phyloP scores from a whole-genome alignment of 2,113 vertebrate genomes.

The Prolemur simus region DNA sequence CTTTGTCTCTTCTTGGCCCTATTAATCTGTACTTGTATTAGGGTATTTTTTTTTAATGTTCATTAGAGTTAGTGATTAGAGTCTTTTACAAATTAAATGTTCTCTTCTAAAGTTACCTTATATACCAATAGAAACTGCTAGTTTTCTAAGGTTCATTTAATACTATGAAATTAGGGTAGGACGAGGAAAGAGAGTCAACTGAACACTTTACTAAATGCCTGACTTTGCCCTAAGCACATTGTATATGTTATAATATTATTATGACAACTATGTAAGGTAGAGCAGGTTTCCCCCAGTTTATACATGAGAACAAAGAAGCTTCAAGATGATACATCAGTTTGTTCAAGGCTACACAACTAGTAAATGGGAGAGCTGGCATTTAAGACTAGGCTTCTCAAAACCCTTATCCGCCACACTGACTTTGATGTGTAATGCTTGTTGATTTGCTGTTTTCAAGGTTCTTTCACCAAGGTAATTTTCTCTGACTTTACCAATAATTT shows the following conservation, averaged over 20 bases:
- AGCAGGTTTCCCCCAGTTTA: not conserved
- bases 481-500: not conserved
- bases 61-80: not conserved
- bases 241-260: not conserved
- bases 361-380: not conserved
- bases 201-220: not conserved
- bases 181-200: slow-evolving; percentile 27
- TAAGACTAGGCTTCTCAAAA: not conserved
- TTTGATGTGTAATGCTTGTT: slow-evolving; percentile 29
- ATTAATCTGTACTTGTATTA: not conserved
- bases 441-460: slow-evolving; percentile 13
- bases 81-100: slow-evolving; percentile 36
- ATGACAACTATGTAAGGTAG: not conserved
- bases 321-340: not conserved
- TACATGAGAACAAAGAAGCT: not conserved
- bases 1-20: not conserved
- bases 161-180: not conserved
- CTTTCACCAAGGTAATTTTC: not conserved
- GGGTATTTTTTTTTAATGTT: not conserved
- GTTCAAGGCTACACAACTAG: not conserved
- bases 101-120: not conserved
- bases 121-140: not conserved
- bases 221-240: not conserved
- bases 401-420: not conserved
- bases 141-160: slow-evolving; percentile 17